phyloP scores from a whole-genome alignment of 2,888 invertebrate genomes.

The Rhingia campestris region DNA sequence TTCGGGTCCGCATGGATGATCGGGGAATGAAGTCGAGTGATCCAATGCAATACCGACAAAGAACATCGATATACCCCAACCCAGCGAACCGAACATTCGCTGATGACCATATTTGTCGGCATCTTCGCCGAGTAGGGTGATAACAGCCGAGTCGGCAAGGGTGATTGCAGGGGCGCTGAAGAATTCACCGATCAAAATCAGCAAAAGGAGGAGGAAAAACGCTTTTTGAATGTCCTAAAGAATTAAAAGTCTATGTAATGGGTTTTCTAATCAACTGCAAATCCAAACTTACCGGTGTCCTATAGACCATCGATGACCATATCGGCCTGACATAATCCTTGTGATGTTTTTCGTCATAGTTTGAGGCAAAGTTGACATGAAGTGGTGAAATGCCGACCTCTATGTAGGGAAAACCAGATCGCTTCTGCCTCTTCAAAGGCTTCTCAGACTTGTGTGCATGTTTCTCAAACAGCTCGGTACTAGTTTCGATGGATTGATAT shows the following conservation, averaged over 20 bases:
- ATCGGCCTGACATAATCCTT: conserved; percentile 93
- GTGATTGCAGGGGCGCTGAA: conserved; percentile 98
- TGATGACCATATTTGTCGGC: conserved; percentile 96
- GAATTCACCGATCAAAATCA: conserved; percentile 98
- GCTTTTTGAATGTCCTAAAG: conserved; percentile 94
- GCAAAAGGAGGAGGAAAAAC: conserved; percentile 95
- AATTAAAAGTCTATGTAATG: neutral
- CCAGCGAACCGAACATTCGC: conserved; percentile 98
- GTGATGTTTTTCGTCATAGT: conserved; percentile 88
- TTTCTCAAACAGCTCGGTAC: conserved; percentile 75
- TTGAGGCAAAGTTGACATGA: conserved; percentile 88
- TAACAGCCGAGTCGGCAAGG: conserved; percentile 95
- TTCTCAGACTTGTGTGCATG: conserved; percentile 40
- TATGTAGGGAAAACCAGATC: conserved; percentile 79
- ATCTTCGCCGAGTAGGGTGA: conserved; percentile 94
- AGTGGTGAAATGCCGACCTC: conserved; percentile 86
- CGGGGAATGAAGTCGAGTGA: conserved; percentile 97
- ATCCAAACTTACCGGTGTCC: conserved; percentile 84
- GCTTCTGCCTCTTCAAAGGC: conserved; percentile 75
- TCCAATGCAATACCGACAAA: conserved; percentile 96
- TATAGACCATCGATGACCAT: conserved; percentile 96
- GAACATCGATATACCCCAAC: conserved; percentile 99
- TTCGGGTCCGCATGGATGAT: conserved; percentile 95
- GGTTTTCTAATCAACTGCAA: neutral
- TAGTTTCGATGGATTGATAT: conserved; percentile 75